Conservation (phyloP, 92 coral and sea anemone genomes). For the Umimayanthus chanpuru region DNA sequence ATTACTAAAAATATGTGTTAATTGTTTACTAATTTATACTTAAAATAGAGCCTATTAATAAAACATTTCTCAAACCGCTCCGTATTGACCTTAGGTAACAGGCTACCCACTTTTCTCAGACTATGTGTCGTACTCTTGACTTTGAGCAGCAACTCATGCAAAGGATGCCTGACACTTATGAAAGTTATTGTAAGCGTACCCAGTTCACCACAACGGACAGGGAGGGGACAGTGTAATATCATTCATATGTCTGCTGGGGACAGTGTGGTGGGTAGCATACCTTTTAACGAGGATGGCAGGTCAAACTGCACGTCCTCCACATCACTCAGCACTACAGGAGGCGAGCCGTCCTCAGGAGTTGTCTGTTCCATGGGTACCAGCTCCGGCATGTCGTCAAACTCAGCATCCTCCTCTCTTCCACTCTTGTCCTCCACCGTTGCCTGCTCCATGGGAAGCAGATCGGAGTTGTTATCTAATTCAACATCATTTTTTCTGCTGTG, state of each 20-base stretch:
- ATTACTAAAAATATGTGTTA: too few relatives aligned
- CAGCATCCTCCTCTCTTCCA: background rate
- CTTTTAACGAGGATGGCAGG: constrained; percentile 35
- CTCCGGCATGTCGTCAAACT: constrained; percentile 12
- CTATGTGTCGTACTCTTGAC: too few relatives aligned
- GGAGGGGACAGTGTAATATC: too few relatives aligned
- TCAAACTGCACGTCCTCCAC: constrained; percentile 51
- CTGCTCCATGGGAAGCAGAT: background rate
- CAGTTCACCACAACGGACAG: background rate
- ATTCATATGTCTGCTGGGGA: background rate
- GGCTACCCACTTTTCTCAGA: too few relatives aligned
- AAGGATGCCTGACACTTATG: too few relatives aligned
- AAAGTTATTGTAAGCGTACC: background rate
- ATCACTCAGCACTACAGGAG: background rate
- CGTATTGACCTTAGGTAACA: too few relatives aligned
- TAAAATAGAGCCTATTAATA: too few relatives aligned
- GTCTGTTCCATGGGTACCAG: background rate
- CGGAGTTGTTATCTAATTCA: constrained; percentile 3
- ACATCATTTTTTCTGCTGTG: background rate
- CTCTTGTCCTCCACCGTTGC: background rate
- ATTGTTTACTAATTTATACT: too few relatives aligned
- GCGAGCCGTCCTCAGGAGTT: background rate
- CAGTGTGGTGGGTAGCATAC: background rate
- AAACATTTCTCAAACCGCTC: too few relatives aligned
- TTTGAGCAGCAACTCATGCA: too few relatives aligned